Conservation (phyloP, 2,113 vertebrate species). For the Stomatorhinus ivindoensis region DNA sequence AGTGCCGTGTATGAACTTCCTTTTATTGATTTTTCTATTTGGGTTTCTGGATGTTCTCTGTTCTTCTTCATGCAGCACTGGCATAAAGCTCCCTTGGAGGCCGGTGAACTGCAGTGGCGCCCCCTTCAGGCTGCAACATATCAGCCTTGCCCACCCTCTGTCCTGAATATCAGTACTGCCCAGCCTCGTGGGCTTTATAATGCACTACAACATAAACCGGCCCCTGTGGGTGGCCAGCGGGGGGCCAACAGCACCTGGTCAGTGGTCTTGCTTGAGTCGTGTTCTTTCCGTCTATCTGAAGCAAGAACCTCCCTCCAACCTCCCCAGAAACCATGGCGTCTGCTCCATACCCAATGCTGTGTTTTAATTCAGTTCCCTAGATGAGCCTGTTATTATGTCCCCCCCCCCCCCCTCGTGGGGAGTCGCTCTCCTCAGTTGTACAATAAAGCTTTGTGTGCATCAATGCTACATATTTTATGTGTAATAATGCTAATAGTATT, state of each 20-base stretch:
- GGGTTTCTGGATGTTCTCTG: background rate
- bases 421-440: background rate
- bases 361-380: background rate
- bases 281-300: too few species aligned
- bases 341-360: background rate
- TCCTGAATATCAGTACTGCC: background rate
- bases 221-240: too few species aligned
- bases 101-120: background rate
- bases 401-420: too few species aligned
- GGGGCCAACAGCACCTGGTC: too few species aligned
- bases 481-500: background rate
- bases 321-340: background rate
- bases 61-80: background rate
- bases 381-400: background rate
- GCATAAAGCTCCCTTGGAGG: background rate
- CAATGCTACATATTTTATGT: background rate
- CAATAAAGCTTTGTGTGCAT: background rate
- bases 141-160: background rate
- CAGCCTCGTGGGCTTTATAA: too few species aligned
- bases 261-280: too few species aligned
- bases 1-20: background rate
- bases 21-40: background rate
- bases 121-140: background rate
- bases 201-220: too few species aligned
- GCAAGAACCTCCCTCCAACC: background rate